phyloP scores from a whole-genome alignment of 2,888 invertebrate genomes.

The Tetragonula carbonaria region DNA sequence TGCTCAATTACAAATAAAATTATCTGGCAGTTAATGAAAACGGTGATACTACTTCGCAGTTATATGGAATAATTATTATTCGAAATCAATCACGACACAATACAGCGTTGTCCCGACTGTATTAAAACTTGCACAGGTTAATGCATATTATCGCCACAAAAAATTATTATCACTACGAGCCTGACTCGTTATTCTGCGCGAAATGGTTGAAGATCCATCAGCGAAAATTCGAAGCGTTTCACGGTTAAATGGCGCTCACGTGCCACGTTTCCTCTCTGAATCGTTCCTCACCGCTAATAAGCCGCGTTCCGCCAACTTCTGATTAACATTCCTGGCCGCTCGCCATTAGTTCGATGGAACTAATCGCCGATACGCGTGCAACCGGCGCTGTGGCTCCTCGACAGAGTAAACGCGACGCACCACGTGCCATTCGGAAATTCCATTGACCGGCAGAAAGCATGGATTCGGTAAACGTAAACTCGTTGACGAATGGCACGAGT shows the following conservation, averaged over 20 bases:
- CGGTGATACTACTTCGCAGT: too few relatives aligned
- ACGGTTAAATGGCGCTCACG: constrained; percentile 29
- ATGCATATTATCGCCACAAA: too few relatives aligned
- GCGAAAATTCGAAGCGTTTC: background rate
- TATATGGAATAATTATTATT: too few relatives aligned
- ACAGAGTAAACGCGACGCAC: constrained; percentile 32
- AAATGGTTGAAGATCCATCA: background rate
- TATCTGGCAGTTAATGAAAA: too few relatives aligned
- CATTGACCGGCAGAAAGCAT: constrained; percentile 37
- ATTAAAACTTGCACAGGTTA: too few relatives aligned
- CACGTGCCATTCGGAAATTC: constrained; percentile 55
- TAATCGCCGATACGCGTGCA: constrained; percentile 58
- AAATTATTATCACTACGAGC: too few relatives aligned
- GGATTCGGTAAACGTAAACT: constrained; percentile 16
- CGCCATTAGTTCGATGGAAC: constrained; percentile 43
- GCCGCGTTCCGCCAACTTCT: constrained; percentile 45
- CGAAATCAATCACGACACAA: too few relatives aligned
- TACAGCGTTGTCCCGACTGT: too few relatives aligned
- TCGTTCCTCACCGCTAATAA: too few relatives aligned
- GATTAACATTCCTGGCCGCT: constrained; percentile 68
- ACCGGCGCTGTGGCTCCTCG: constrained; percentile 18
- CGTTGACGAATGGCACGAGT: constrained; percentile 33
- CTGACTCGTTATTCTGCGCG: too few relatives aligned
- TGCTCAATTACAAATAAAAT: too few relatives aligned
- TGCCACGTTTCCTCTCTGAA: constrained; percentile 5